Base-by-base conservation (phyloP, 2,113 vertebrate species). In the Vimba vimba region DNA sequence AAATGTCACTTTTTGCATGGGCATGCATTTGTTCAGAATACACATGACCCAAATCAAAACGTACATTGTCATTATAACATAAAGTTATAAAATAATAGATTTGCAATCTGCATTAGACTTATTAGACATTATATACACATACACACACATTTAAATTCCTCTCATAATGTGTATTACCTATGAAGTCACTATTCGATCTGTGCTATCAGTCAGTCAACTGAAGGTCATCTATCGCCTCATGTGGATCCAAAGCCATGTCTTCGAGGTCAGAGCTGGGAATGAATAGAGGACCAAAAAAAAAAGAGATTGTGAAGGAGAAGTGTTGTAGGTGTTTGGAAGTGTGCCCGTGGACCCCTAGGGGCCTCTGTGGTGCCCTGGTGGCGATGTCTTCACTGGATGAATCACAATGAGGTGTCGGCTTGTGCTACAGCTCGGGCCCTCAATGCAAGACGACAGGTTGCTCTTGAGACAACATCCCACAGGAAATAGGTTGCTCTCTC, bases 391-490 rank as follows among this genome's bases (percentile, higher is more conserved):
- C 59, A 47, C 81, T 85, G 82, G 81, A 86, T 93, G 89, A 93
- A 89, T 91, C 91, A 92, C 50, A 69, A 92, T 91, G 91, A 90
- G 86, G 86, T 90, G 80, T 79, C 91, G 77, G 89, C 91, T 89
- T 88, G 90, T 86, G 90, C 88, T 88, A 87, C 91, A 83, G 84
- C 87, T 86, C 78, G 87, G 85, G 64, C 90, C 88, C 73, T 90
- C 92, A 94, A 95, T 88, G 74, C 83, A 85, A 93, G 87, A 86
- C 92, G 93, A 94, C 92, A 91, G 84, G 83, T 27, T 84, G 77
- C 92, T 91, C 89, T 90, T 93, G 87, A 90, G 89, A 90, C 90
- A 91, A 84, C 85, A 76, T 87, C 87, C 87, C 68, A 79, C 85
- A n/a, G 80, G 88, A 85, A 7, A 66, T 21, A 78, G 64, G 81